Evolutionary conservation across 1,140 invertebrate genomes (phyloP).

Genomic region (Pseudomyrmex flavicornis): DNA sequence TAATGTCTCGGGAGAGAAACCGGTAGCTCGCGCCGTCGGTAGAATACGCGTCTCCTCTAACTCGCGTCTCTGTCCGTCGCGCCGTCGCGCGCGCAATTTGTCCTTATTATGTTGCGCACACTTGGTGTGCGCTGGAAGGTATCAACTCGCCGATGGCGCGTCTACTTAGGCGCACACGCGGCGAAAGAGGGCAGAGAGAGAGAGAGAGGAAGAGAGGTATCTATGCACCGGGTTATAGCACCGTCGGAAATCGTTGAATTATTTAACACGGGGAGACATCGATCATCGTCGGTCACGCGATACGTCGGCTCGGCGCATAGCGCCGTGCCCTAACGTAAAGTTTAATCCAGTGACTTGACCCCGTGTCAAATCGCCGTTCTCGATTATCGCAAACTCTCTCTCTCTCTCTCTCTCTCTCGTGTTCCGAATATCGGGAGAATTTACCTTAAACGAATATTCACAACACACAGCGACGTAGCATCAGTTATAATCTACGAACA

Average conservation of each 20-base stretch:
- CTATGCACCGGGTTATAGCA: slow-evolving; percentile 58
- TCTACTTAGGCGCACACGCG: slow-evolving; percentile 20
- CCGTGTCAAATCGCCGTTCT: slow-evolving; percentile 61
- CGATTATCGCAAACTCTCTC: slow-evolving; percentile 41
- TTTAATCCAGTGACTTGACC: slow-evolving; percentile 55
- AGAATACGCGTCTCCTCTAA: background rate
- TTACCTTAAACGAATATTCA: slow-evolving; percentile 10
- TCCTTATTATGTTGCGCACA: slow-evolving; percentile 46
- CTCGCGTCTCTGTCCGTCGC: background rate
- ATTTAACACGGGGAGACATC: slow-evolving; percentile 74
- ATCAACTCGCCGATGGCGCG: slow-evolving; percentile 5
- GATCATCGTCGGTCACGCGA: slow-evolving; percentile 78
- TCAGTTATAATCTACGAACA: slow-evolving; percentile 6
- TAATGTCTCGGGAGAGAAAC: slow-evolving; percentile 37
- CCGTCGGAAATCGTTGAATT: slow-evolving; percentile 76
- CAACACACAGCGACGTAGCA: too few relatives aligned
- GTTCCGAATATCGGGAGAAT: slow-evolving; percentile 18
- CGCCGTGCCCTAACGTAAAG: slow-evolving; percentile 27
- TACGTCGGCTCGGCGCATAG: slow-evolving; percentile 50
- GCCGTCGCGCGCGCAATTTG: slow-evolving; percentile 42
- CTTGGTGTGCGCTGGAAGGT: background rate
- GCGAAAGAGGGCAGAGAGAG: slow-evolving; percentile 28
- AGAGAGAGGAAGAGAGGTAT: slow-evolving; percentile 31
- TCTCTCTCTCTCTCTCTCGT: background rate
- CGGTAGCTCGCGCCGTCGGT: background rate